Percentiles rank a stretch among this genome's conserved stretches.
These are phyloP conservation scores for Neodiprion lecontei DNA, from an alignment of 1,140 invertebrate species.

Conservation along the genomic window DNA sequence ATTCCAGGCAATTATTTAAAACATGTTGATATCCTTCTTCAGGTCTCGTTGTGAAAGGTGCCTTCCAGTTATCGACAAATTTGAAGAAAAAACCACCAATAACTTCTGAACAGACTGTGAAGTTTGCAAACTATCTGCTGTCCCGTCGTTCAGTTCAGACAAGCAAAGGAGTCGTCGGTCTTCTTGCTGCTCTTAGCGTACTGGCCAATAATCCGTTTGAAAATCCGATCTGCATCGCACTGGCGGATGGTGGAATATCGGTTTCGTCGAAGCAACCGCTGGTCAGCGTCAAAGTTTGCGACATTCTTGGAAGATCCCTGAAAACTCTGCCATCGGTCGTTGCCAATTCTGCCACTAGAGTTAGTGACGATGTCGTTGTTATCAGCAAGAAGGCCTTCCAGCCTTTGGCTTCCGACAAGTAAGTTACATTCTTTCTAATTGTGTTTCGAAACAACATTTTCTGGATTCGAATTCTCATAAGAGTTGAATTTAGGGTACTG, in stretches of 20 bases:
- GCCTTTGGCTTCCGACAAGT: constrained; percentile 65
- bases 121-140: constrained; percentile 91
- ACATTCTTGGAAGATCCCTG: constrained; percentile 83
- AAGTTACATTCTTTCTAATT: constrained; percentile 38
- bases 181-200: constrained; percentile 80
- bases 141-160: constrained; percentile 89
- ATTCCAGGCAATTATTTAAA: too few species aligned
- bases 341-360: constrained; percentile 76
- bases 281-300: constrained; percentile 79
- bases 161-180: constrained; percentile 78
- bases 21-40: constrained; percentile 28
- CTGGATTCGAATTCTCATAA: too few species aligned
- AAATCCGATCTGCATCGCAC: constrained; percentile 77
- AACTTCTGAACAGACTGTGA: constrained; percentile 80
- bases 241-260: constrained; percentile 75
- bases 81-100: constrained; percentile 77
- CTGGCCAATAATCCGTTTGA: constrained; percentile 72
- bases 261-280: constrained; percentile 75
- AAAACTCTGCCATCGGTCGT: constrained; percentile 67
- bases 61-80: constrained; percentile 74
- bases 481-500: too few species aligned
- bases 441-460: too few species aligned
- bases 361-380: constrained; percentile 79
- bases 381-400: constrained; percentile 72
- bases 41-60: constrained; percentile 76